phyloP scores from a whole-genome alignment of 2,888 invertebrate species.

The Drosophila meridionalis region DNA sequence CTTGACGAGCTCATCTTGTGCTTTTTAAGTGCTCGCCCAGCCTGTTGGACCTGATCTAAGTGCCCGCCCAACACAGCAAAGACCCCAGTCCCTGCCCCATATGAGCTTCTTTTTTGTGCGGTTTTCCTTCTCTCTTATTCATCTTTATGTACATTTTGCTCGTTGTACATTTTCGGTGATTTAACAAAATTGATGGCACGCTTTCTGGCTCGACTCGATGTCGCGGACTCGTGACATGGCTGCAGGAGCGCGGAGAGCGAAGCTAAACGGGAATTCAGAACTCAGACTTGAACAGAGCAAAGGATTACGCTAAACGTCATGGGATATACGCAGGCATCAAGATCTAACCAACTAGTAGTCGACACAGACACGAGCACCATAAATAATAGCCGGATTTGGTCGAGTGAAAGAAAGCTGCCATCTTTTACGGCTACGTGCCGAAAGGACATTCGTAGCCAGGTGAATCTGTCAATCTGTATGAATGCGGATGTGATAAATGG shows the following conservation, averaged over 20 bases:
- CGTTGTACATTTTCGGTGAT: constrained; percentile 67
- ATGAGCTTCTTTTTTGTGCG: constrained; percentile 23
- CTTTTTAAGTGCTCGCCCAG: constrained; percentile 62
- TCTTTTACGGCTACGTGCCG: constrained; percentile 20
- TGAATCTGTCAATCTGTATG: constrained; percentile 21
- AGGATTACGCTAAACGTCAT: constrained; percentile 36
- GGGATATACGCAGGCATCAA: constrained; percentile 16
- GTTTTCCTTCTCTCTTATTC: constrained; percentile 25
- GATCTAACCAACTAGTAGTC: constrained; percentile 22
- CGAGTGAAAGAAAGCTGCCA: constrained; percentile 35
- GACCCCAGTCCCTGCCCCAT: not conserved
- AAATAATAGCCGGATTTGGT: constrained; percentile 39
- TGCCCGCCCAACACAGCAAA: not conserved
- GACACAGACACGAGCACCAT: constrained; percentile 21
- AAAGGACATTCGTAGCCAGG: constrained; percentile 17
- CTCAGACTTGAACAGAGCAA: constrained; percentile 51
- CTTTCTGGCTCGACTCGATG: constrained; percentile 58
- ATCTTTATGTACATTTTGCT: constrained; percentile 53
- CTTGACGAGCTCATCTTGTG: constrained; percentile 74
- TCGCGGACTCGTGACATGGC: constrained; percentile 32
- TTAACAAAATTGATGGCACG: constrained; percentile 75
- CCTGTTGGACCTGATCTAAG: constrained; percentile 27
- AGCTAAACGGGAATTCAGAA: constrained; percentile 49
- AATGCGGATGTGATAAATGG: constrained; percentile 21
- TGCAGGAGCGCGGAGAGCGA: not conserved